Percentiles rank a stretch among this genome's conserved stretches.
Conservation (phyloP, 2,113 vertebrate species). For the Scolopax mira region DNA sequence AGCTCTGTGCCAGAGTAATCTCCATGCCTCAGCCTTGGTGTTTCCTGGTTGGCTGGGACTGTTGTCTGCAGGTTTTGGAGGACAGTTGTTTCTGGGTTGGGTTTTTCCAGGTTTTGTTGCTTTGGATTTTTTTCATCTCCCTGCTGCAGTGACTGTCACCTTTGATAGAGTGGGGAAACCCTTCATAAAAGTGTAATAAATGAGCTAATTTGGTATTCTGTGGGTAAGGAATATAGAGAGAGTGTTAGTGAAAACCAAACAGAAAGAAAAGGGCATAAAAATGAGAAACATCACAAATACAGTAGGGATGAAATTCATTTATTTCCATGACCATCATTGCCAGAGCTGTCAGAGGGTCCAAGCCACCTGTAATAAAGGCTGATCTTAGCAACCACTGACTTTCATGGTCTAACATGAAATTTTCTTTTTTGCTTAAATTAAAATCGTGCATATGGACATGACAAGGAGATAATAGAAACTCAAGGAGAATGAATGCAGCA, state of each 20-base stretch:
- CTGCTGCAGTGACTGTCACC: neutral
- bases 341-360: neutral
- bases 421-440: slow-evolving; percentile 46
- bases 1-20: neutral
- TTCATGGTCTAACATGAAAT: slow-evolving; percentile 19
- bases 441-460: neutral
- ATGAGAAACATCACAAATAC: neutral
- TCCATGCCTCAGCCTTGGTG: fast-evolving
- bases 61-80: neutral
- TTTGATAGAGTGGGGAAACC: neutral
- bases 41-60: neutral
- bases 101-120: neutral
- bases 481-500: neutral
- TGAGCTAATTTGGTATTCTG: neutral
- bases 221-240: neutral
- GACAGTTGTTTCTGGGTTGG: neutral
- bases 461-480: slow-evolving; percentile 16
- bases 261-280: slow-evolving; percentile 12
- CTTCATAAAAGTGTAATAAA: neutral
- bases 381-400: slow-evolving; percentile 4
- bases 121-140: neutral
- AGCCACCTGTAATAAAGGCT: neutral
- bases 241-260: neutral
- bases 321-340: neutral
- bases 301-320: neutral